Percentiles rank a stretch among this genome's conserved stretches.
These are phyloP conservation scores for Biston betularia DNA, from an alignment of 2,888 invertebrate species.

Conservation along the genomic window DNA sequence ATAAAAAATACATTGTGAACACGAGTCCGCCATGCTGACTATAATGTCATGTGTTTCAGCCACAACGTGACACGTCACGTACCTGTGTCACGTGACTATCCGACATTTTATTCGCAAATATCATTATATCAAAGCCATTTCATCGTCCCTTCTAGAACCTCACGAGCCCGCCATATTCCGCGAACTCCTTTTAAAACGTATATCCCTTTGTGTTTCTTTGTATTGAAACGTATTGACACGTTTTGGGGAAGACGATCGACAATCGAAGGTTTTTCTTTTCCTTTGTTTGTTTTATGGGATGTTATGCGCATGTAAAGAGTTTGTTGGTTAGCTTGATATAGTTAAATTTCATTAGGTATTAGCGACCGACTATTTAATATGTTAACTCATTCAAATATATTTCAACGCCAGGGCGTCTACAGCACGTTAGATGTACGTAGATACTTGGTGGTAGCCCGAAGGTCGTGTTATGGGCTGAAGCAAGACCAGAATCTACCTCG, in stretches of 20 bases:
- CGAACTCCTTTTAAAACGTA: background rate
- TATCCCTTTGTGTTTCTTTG: background rate
- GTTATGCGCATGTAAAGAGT: too few relatives aligned
- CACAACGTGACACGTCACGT: background rate
- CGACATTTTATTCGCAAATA: background rate
- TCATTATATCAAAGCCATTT: constrained; percentile 1
- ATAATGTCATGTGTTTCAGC: background rate
- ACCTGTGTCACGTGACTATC: background rate
- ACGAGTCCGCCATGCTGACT: too few relatives aligned
- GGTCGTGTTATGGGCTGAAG: too few relatives aligned
- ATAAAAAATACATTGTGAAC: too few relatives aligned
- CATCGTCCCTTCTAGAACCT: background rate
- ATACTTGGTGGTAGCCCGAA: too few relatives aligned
- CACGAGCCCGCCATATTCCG: background rate
- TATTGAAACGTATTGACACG: background rate
- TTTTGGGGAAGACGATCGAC: background rate
- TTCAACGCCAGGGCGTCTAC: too few relatives aligned
- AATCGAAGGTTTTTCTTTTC: background rate
- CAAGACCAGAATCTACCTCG: too few relatives aligned
- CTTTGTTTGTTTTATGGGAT: background rate
- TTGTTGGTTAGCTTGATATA: too few relatives aligned
- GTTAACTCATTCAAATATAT: too few relatives aligned
- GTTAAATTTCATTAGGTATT: too few relatives aligned
- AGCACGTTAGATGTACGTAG: too few relatives aligned
- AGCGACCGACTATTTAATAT: too few relatives aligned